Conservation (phyloP, 2,888 invertebrate species). For the Pimpla rufipes region DNA sequence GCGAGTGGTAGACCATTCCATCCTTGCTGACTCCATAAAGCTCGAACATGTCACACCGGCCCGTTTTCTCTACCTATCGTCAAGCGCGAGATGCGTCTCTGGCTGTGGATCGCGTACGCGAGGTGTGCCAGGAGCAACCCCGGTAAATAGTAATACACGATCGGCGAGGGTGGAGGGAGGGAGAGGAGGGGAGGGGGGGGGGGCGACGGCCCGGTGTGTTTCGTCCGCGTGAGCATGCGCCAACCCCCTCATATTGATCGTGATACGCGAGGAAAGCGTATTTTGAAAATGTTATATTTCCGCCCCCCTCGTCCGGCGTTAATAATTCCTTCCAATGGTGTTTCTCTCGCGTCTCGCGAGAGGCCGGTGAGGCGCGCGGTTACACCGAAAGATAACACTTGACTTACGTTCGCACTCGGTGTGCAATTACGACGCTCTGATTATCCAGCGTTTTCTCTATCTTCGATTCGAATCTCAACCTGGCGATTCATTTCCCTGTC, state of each 20-base stretch:
- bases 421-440: not conserved
- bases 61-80: constrained; percentile 29
- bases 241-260: constrained; percentile 74
- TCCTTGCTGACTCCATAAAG: constrained; percentile 81
- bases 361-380: not conserved
- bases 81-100: constrained; percentile 19
- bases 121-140: constrained; percentile 42
- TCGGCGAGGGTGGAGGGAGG: not conserved
- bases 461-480: not conserved
- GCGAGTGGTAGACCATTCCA: constrained; percentile 81
- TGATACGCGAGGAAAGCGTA: constrained; percentile 33
- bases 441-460: not conserved
- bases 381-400: not conserved
- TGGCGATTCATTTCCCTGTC: not conserved
- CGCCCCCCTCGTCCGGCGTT: constrained; percentile 4
- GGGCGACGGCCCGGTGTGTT: not conserved
- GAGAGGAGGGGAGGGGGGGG: constrained; percentile 9
- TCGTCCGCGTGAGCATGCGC: constrained; percentile 52
- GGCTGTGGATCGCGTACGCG: constrained; percentile 56
- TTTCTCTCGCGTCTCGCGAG: not conserved
- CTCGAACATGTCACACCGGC: constrained; percentile 78
- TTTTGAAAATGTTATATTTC: constrained; percentile 57
- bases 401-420: not conserved
- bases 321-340: constrained; percentile 30
- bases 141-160: constrained; percentile 57